These are phyloP conservation scores for Pseudorasbora parva DNA, from an alignment of 2,113 vertebrate genomes.

Conservation along the genomic window DNA sequence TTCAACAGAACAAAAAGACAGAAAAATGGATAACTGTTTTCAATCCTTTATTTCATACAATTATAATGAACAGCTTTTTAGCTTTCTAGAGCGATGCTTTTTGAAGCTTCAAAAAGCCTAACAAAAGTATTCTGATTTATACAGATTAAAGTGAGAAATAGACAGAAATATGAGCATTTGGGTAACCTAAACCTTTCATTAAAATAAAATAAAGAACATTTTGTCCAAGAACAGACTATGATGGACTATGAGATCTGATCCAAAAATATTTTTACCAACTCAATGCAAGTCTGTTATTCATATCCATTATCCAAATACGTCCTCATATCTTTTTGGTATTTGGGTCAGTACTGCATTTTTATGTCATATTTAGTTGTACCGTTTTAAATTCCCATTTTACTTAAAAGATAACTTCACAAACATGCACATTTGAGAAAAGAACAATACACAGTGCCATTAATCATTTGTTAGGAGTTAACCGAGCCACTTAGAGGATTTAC, in stretches of 20 bases:
- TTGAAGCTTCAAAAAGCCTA: not conserved
- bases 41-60: not conserved
- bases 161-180: not conserved
- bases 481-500: slow-evolving; percentile 18
- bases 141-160: not conserved
- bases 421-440: slow-evolving; percentile 11
- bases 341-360: not conserved
- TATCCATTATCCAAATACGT: not conserved
- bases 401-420: slow-evolving; percentile 7
- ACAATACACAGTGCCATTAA: slow-evolving; percentile 30
- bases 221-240: slow-evolving; percentile 7
- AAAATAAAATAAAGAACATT: not conserved
- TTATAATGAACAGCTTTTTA: not conserved
- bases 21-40: not conserved
- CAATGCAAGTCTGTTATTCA: not conserved
- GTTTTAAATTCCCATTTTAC: not conserved
- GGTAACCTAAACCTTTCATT: not conserved
- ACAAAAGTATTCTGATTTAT: not conserved
- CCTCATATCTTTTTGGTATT: not conserved
- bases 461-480: not conserved
- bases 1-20: not conserved
- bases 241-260: not conserved
- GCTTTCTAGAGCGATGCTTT: too few species aligned
- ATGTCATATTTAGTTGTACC: not conserved
- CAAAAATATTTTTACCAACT: not conserved